Evolutionary conservation across 2,113 vertebrate genomes (phyloP), one percentile per base, ranked within the genome.

Genomic region (Notiomystis cincta): DNA sequence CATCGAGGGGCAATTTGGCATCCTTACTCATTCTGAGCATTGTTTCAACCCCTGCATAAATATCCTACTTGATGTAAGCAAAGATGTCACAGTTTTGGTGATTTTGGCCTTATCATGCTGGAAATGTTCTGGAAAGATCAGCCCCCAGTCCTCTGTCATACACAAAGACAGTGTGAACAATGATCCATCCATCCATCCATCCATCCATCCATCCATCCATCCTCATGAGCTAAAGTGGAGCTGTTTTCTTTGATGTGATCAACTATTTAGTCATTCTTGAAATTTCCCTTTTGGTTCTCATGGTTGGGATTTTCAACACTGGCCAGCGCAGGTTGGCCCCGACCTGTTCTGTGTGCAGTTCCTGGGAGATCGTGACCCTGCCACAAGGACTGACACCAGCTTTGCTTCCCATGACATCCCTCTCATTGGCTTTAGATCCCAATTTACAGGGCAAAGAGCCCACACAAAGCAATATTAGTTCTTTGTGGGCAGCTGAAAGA

Each of bases 401-500:
- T 84, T 87, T 87, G 40, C 25, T 82, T 82, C 50, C 53, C 37
- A 57, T 89, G 65, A 27, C 33, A 35, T 53, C 57, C 35, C 18
- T 65, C 11, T 71, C 30, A 5, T 4, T 65, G 70, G 21, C 37
- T 91, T 76, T 69, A 69, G 60, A 30, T 71, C 48, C 50, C 56
- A 60, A 7, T 65, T 87, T 79, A 17, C 3, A 57, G 66, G 69
- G 75, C 78, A 85, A 50, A 73, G 8, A 53, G 65, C 40, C 42
- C 3, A 7, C 37, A 44, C 9, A 50, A 54, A 73, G 54, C 78
- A 80, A 4, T 37, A 35, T 87, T 65, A 61, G 54, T 40, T 95
- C 65, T 93, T 76, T 79, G 48, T 79, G 81, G 73, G 65, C 70
- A 89, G 65, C 82, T 90, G 93, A 61, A 89, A 85, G 61, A 93